phyloP scores from a whole-genome alignment of 1,140 invertebrate species.

The Chlorops oryzae region DNA sequence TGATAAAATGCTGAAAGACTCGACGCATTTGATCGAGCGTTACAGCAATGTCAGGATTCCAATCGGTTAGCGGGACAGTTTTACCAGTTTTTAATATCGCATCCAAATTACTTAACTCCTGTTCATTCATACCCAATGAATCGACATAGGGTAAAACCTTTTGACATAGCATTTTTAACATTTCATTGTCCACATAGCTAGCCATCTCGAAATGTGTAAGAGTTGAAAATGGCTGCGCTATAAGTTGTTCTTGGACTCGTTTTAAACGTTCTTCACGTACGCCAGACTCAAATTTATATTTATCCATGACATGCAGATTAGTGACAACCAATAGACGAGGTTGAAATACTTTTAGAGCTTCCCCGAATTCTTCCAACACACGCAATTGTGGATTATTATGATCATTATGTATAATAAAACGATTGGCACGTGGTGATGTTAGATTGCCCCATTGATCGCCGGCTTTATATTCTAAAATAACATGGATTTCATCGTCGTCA shows the following conservation, averaged over 20 bases:
- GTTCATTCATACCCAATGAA: conserved; percentile 88
- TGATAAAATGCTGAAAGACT: conserved; percentile 57
- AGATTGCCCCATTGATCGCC: conserved; percentile 71
- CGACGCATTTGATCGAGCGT: conserved; percentile 79
- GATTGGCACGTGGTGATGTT: conserved; percentile 71
- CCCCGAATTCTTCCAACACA: conserved; percentile 64
- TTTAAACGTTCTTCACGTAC: conserved; percentile 58
- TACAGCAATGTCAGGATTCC: conserved; percentile 71
- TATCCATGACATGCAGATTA: conserved; percentile 88
- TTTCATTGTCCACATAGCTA: conserved; percentile 67
- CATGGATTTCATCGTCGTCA: conserved; percentile 72
- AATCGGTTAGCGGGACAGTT: conserved; percentile 69
- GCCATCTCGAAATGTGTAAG: conserved; percentile 85
- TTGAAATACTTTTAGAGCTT: conserved; percentile 58
- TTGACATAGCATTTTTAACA: conserved; percentile 62
- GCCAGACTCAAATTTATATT: conserved; percentile 66
- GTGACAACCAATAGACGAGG: conserved; percentile 75
- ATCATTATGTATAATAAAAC: conserved; percentile 84
- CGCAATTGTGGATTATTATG: conserved; percentile 71
- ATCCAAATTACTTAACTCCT: conserved; percentile 73
- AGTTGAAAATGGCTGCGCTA: conserved; percentile 54
- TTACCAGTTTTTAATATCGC: conserved; percentile 64
- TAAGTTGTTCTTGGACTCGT: conserved; percentile 64
- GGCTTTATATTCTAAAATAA: conserved; percentile 73
- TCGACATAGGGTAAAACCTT: conserved; percentile 70